Evolutionary conservation across 2,113 vertebrate species (phyloP), one percentile per base, ranked within the genome.

Genomic region (Epinephelus fuscoguttatus): DNA sequence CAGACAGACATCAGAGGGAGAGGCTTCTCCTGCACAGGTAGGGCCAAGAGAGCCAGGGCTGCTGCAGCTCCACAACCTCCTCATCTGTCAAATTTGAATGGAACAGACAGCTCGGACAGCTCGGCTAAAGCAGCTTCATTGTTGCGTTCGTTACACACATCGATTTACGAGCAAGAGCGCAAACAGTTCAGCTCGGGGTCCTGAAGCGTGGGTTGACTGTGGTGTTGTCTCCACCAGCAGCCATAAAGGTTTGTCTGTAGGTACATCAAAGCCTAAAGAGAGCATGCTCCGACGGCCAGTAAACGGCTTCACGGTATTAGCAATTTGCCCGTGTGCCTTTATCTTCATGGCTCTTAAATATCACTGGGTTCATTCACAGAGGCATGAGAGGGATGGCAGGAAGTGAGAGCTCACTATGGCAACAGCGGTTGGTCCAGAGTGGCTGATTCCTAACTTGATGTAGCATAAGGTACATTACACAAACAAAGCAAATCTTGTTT

Each of bases 1-100:
- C 89, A 93, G 90, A 87, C 90, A 93, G 88, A 93, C 91, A 91
- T 93, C 89, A 93, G 89, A 94, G 88, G 83, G 77, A 89, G 80
- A 86, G 88, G 87, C 78, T 86, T 90, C 84, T 92, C 76, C 81
- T 84, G 82, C 79, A 59, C 90, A 92, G 92, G 91, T 92, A 91
- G 81, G 53, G 75, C 84, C 79, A 50, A 50, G 78, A 90, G 80
- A 88, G 81, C 52, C 23, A 19, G 53, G 59, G 63, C 71, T 30
- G 66, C 71, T 30, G 66, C 71, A 18, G 86, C 76, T 17, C 66
- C 57, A 4, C 79, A 80, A 78, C 88, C 79, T 87, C 81, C 82
- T 90, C 86, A 90, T 91, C 88, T 83, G 89, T 91, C 91, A 90
- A 62, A 86, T 91, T 83, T 88, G 90, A 91, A 91, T 84, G 84